A percentile compares a stretch with the other conserved stretches of the same genome.
Evolutionary conservation across 2,797 vertebrate genomes (phyloP).

Genomic region (Enteromius trimaculatus): DNA sequence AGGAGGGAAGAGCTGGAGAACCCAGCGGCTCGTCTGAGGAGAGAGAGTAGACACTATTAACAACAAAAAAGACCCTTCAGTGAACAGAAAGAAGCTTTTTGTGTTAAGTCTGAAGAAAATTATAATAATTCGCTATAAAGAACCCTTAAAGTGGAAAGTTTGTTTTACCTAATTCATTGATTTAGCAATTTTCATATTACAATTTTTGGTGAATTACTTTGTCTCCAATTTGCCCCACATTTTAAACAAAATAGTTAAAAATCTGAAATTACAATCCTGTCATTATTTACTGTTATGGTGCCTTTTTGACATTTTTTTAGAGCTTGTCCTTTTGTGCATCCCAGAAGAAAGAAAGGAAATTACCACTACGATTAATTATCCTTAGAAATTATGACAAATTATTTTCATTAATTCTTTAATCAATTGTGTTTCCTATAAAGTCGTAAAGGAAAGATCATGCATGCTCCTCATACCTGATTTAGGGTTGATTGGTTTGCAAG

Average conservation of each 20-base stretch:
- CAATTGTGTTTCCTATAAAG: neutral
- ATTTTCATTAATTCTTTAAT: neutral
- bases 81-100: neutral
- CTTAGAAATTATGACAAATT: too few relatives aligned
- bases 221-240: neutral
- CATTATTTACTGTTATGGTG: neutral
- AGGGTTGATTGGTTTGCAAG: constrained; percentile 88
- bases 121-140: neutral
- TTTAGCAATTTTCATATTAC: neutral
- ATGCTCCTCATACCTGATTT: constrained; percentile 82
- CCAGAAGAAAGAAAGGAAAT: neutral
- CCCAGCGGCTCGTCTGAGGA: constrained; percentile 86
- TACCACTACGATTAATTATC: neutral
- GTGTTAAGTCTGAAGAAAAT: neutral
- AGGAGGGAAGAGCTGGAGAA: constrained; percentile 80
- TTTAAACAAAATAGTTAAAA: neutral
- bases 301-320: neutral
- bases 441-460: neutral
- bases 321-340: neutral
- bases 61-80: neutral
- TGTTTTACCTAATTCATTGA: neutral
- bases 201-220: neutral
- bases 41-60: neutral
- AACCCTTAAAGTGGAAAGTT: neutral
- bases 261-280: neutral